Evolutionary conservation across 2,797 vertebrate species (phyloP).

Genomic region (Lepus oiostolus): DNA sequence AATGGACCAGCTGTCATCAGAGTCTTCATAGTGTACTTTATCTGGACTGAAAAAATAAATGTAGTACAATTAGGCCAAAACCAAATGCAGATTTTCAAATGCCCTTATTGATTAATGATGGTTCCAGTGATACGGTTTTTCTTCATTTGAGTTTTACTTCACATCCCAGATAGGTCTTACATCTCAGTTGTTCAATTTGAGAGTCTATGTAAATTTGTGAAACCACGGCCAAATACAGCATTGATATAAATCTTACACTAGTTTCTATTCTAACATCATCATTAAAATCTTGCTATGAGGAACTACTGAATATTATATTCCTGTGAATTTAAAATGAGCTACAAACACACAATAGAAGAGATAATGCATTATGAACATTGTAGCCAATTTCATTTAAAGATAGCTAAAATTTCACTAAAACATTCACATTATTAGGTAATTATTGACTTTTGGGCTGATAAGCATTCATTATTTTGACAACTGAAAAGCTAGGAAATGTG

Average conservation of each 20-base stretch:
- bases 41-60: not conserved
- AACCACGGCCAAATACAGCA: not conserved
- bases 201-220: not conserved
- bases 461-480: conserved; percentile 71
- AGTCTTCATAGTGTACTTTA: not conserved
- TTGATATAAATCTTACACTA: conserved; percentile 3
- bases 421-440: conserved; percentile 69
- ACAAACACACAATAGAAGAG: conserved; percentile 29
- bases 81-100: not conserved
- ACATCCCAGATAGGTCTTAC: not conserved
- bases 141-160: not conserved
- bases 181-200: not conserved
- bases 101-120: not conserved
- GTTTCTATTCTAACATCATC: not conserved
- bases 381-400: conserved; percentile 75
- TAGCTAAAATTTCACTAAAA: conserved; percentile 80
- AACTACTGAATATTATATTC: conserved; percentile 62
- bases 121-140: not conserved
- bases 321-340: conserved; percentile 64
- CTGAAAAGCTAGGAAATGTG: conserved; percentile 57
- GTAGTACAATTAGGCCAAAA: not conserved
- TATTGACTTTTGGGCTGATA: conserved; percentile 71
- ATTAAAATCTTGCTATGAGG: conserved; percentile 73
- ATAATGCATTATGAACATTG: conserved; percentile 27
- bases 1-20: not conserved